Percentiles rank a stretch among this genome's conserved stretches.
Conservation (phyloP, 2,888 invertebrate genomes). For the Drosophila acutilabella region DNA sequence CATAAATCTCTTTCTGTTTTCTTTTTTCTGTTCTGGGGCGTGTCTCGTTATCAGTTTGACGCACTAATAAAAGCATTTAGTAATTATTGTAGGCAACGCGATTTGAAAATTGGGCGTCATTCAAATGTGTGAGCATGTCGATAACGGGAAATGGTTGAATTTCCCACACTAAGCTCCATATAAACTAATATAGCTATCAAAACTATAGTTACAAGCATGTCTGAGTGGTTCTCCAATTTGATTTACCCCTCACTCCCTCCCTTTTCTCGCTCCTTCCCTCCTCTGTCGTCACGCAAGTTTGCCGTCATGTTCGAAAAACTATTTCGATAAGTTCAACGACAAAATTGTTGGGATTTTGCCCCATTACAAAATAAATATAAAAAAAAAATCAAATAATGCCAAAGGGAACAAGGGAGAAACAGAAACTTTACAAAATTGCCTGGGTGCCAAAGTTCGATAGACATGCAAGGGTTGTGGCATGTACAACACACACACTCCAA, state of each 20-base stretch:
- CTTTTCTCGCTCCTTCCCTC: not conserved
- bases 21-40: conserved; percentile 3
- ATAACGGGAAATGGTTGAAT: conserved; percentile 44
- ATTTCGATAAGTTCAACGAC: conserved; percentile 77
- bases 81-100: conserved; percentile 57
- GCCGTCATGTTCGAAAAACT: conserved; percentile 67
- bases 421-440: conserved; percentile 69
- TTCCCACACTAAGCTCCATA: conserved; percentile 17
- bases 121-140: conserved; percentile 56
- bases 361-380: conserved; percentile 50
- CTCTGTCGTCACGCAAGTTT: conserved; percentile 68
- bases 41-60: conserved; percentile 62
- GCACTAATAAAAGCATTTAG: conserved; percentile 75
- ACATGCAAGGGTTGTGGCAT: conserved; percentile 48
- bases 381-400: not conserved
- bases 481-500: conserved; percentile 26
- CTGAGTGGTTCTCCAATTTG: conserved; percentile 29
- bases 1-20: conserved; percentile 50
- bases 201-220: conserved; percentile 49
- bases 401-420: conserved; percentile 25
- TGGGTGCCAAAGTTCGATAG: conserved; percentile 60
- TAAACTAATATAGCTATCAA: conserved; percentile 71
- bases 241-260: not conserved
- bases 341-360: conserved; percentile 61
- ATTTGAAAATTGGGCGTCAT: conserved; percentile 43